A percentile compares a stretch with the other conserved stretches of the same genome.
Conservation (phyloP, 2,113 vertebrate genomes). For the Acrocephalus arundinaceus region DNA sequence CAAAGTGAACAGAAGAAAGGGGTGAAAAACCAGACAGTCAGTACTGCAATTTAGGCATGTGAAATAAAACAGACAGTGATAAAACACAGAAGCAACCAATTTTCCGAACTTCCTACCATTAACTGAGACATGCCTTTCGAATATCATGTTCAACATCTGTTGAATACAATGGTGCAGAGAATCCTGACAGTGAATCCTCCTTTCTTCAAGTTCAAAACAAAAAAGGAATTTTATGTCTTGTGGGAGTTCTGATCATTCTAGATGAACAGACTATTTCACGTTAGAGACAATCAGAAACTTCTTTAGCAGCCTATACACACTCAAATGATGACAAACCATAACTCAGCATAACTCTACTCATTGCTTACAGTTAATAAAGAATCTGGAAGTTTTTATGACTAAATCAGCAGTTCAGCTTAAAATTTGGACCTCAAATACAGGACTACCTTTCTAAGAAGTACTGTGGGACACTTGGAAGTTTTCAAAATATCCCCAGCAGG, state of each 20-base stretch:
- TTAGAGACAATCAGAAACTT: neutral
- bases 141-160: fast-evolving
- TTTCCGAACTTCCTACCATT: neutral
- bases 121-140: neutral
- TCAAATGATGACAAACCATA: neutral
- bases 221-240: neutral
- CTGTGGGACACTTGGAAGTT: neutral
- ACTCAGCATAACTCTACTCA: neutral
- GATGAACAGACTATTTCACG: fast-evolving
- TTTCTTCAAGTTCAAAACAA: neutral
- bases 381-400: neutral
- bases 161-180: neutral
- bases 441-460: neutral
- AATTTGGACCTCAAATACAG: neutral
- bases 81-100: fast-evolving
- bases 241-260: neutral
- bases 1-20: neutral
- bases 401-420: neutral
- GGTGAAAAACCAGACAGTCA: neutral
- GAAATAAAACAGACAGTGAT: neutral
- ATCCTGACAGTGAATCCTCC: neutral
- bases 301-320: neutral
- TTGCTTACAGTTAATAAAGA: neutral
- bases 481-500: neutral
- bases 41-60: neutral